Evolutionary conservation across 2,113 vertebrate species (phyloP).

Genomic region (Leucopsar rothschildi): DNA sequence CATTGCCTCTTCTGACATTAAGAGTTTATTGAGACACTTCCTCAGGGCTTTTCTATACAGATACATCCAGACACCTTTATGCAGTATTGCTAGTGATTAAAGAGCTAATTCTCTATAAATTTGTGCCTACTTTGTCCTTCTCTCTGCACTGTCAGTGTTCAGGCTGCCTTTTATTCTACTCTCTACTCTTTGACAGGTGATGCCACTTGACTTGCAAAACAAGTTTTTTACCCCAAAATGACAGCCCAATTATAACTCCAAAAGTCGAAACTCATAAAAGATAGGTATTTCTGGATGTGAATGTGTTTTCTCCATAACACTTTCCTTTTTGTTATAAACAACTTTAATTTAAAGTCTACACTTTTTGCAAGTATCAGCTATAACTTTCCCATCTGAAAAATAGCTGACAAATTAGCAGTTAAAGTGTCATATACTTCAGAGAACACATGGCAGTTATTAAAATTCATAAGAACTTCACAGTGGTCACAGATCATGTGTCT

Average conservation of each 20-base stretch:
- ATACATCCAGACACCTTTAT: neutral
- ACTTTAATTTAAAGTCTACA: neutral
- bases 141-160: neutral
- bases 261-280: neutral
- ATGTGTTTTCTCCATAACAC: neutral
- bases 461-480: constrained; percentile 44
- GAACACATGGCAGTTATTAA: constrained; percentile 9
- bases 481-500: neutral
- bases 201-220: neutral
- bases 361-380: neutral
- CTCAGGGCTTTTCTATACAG: neutral
- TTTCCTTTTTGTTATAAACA: neutral
- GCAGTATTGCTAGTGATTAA: neutral
- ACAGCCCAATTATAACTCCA: neutral
- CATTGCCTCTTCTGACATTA: neutral
- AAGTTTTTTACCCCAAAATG: neutral
- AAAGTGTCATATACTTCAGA: constrained; percentile 35
- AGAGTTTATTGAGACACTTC: neutral
- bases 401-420: constrained; percentile 20
- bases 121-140: neutral
- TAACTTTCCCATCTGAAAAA: constrained; percentile 23
- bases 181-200: neutral
- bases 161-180: neutral
- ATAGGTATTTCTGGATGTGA: neutral
- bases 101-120: neutral